Conservation (phyloP, 2,113 vertebrate genomes). For the Rhinoptilus africanus region DNA sequence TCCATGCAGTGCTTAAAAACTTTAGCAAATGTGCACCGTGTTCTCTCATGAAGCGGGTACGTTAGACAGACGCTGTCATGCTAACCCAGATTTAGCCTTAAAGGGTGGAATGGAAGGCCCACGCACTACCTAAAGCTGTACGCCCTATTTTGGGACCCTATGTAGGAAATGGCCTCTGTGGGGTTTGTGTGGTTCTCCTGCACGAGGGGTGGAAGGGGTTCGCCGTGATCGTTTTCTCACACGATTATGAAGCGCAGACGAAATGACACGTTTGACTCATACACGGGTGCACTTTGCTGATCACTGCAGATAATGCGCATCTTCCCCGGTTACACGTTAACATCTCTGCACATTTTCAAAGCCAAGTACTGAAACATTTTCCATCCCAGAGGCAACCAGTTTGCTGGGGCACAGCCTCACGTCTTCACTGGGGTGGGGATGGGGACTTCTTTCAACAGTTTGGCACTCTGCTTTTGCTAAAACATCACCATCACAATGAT, state of each 20-base stretch:
- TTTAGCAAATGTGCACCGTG: accelerated
- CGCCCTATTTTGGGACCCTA: not conserved
- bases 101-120: not conserved
- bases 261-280: not conserved
- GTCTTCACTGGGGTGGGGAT: not conserved
- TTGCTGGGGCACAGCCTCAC: not conserved
- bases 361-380: not conserved
- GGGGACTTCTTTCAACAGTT: not conserved
- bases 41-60: not conserved
- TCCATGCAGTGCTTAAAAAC: not conserved
- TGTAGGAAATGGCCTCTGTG: not conserved
- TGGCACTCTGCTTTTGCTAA: not conserved
- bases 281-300: not conserved
- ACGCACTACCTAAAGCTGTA: accelerated
- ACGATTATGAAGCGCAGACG: not conserved
- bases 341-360: not conserved
- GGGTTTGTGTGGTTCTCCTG: not conserved
- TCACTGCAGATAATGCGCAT: not conserved
- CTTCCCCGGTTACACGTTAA: not conserved
- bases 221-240: accelerated
- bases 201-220: not conserved
- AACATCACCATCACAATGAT: not conserved
- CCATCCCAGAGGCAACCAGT: not conserved
- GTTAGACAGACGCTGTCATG: not conserved
- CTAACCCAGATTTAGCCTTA: not conserved